Base-by-base conservation (phyloP, 2,113 vertebrate species). In the Seriola rivoliana region DNA sequence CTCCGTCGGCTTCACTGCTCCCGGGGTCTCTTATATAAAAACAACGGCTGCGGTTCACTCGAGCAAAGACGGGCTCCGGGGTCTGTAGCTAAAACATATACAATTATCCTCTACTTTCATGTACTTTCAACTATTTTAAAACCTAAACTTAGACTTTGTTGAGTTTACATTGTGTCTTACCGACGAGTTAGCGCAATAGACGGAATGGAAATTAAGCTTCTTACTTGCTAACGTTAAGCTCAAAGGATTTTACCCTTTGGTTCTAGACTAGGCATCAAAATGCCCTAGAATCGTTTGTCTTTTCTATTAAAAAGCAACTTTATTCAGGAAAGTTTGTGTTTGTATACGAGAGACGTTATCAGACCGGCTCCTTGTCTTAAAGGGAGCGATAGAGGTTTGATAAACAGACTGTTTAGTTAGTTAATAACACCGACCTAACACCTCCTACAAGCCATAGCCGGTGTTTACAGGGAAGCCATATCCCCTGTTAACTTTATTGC, bases 11-110 rank as follows among this genome's bases (percentile, higher is more conserved):
- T 36, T 52, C 71, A 29, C 17, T 13, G 72, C 73, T 76, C 32
- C 34, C 54, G 32, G 50, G 69, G 13, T 75, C 52, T 54, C 80
- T 89, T 84, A 81, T 7, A 85, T 85, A 88, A 89, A 85, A 82
- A 80, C 81, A 85, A 44, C 71, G 6, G 75, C 75, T 16, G 72
- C 25, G 40, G 23, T 11, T 70, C 54, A 10, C 59, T 1, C n/a
- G 65, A 75, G 52, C 10, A 62, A 48, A 23, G 5, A 40, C 1
- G 16, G 21, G 40, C 2, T 9, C 3, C 19, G 10, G 29, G 68
- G 7, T 74, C 13, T n/a, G 62, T 63, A 42, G 73, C 25, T 11
- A 1, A 14, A 4, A 17, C 32, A 1, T 21, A 14, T 8, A 2
- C 0, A 0, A 2, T 12, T n/a, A 4, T 6, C 12, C 16, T 44